Conservation (phyloP, 2,888 invertebrate genomes). For the Diaphora mendica region DNA sequence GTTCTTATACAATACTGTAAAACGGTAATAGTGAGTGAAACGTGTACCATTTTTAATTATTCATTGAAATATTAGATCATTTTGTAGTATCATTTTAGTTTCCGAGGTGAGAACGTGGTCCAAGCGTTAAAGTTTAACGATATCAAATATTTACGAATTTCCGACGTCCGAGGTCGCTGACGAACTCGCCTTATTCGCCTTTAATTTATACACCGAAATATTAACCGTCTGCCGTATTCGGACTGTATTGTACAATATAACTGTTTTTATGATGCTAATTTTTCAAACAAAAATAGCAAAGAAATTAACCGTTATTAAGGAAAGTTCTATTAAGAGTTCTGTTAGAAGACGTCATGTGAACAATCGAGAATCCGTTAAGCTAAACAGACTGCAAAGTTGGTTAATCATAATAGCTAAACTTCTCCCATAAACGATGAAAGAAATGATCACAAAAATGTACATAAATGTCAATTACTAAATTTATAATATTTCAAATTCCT, state of each 20-base stretch:
- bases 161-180: slow-evolving; percentile 45
- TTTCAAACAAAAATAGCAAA: slow-evolving; percentile 22
- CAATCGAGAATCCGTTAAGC: slow-evolving; percentile 50
- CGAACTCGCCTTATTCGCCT: slow-evolving; percentile 47
- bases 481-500: slow-evolving; percentile 13
- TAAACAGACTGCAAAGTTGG: slow-evolving; percentile 39
- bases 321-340: slow-evolving; percentile 43
- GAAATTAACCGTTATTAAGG: slow-evolving; percentile 38
- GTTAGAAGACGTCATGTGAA: slow-evolving; percentile 42
- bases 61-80: slow-evolving; percentile 51
- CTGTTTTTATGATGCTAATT: slow-evolving; percentile 9
- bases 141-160: slow-evolving; percentile 69
- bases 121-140: slow-evolving; percentile 65
- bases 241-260: not conserved
- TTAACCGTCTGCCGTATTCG: slow-evolving; percentile 19
- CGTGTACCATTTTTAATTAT: slow-evolving; percentile 29
- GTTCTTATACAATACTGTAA: not conserved
- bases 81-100: slow-evolving; percentile 52
- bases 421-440: slow-evolving; percentile 41
- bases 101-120: slow-evolving; percentile 54
- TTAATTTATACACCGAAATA: slow-evolving; percentile 51
- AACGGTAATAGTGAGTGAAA: not conserved
- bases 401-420: slow-evolving; percentile 50
- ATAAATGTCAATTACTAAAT: slow-evolving; percentile 25
- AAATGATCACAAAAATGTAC: slow-evolving; percentile 30